Percentiles rank a stretch among this genome's conserved stretches.
Conservation (phyloP, 2,113 vertebrate species). For the Steatornis caripensis region DNA sequence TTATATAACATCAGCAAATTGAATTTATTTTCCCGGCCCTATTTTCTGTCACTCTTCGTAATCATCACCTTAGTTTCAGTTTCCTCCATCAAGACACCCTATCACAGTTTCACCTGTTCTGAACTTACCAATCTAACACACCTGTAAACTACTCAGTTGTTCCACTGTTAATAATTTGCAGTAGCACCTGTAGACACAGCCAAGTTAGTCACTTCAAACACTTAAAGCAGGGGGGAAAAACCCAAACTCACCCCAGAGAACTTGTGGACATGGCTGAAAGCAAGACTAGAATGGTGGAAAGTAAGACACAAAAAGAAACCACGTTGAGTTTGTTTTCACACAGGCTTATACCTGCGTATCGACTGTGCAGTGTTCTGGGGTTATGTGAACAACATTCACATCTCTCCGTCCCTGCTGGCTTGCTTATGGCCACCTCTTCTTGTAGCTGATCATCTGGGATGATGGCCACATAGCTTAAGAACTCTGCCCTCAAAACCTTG, state of each 20-base stretch:
- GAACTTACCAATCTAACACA: background rate
- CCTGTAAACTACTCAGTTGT: background rate
- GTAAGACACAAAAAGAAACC: background rate
- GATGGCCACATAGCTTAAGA: background rate
- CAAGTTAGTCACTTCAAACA: background rate
- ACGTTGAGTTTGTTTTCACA: rapidly evolving
- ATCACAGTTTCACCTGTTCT: constrained; percentile 2
- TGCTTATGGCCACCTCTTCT: background rate
- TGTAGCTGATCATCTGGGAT: background rate
- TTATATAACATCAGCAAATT: constrained; percentile 20
- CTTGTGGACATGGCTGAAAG: rapidly evolving
- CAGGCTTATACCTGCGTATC: background rate
- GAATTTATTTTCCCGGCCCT: background rate
- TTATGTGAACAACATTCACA: rapidly evolving
- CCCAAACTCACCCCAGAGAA: background rate
- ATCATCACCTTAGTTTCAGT: background rate
- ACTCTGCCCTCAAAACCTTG: background rate
- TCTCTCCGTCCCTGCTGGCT: background rate
- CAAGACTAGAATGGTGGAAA: background rate
- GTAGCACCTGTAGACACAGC: background rate
- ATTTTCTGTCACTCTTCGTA: constrained; percentile 16
- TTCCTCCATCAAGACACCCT: background rate
- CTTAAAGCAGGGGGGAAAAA: rapidly evolving
- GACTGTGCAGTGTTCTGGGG: background rate
- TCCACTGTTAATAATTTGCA: background rate